A percentile compares a stretch with the other conserved stretches of the same genome.
These are phyloP conservation scores for Temnothorax ravouxi DNA, from an alignment of 2,888 invertebrate species.

Conservation along the genomic window DNA sequence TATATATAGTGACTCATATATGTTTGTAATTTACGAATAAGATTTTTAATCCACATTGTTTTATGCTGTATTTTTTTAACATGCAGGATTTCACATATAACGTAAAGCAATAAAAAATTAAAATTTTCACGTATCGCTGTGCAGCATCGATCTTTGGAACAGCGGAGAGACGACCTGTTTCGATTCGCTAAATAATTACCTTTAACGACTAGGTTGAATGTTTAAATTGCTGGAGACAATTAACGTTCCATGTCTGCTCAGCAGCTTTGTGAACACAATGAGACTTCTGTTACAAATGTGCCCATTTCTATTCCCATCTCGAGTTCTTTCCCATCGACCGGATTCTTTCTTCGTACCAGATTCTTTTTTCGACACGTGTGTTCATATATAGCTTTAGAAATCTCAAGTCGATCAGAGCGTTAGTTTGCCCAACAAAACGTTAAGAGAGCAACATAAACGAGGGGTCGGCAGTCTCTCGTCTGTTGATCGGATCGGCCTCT, in stretches of 20 bases:
- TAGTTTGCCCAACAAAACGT: slow-evolving; percentile 44
- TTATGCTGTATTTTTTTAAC: not conserved
- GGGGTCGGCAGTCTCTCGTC: not conserved
- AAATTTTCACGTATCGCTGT: not conserved
- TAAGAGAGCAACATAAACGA: slow-evolving; percentile 35
- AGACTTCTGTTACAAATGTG: slow-evolving; percentile 13
- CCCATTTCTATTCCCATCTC: slow-evolving; percentile 26
- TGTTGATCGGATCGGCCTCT: slow-evolving; percentile 20
- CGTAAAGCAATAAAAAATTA: not conserved
- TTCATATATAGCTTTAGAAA: slow-evolving; percentile 3
- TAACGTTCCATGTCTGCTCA: slow-evolving; percentile 14
- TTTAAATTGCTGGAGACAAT: not conserved
- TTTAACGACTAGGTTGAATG: not conserved
- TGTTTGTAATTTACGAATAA: not conserved
- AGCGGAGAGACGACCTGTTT: not conserved
- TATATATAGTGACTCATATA: too few species aligned
- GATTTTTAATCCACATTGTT: not conserved
- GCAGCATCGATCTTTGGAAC: not conserved
- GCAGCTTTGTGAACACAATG: not conserved
- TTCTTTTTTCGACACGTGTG: slow-evolving; percentile 26
- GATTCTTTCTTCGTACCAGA: not conserved
- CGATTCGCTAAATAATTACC: not conserved
- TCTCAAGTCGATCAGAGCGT: slow-evolving; percentile 29
- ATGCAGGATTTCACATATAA: not conserved
- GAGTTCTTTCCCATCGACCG: slow-evolving; percentile 4